Evolutionary conservation across 2,797 vertebrate genomes (phyloP), one percentile per base, ranked within the genome.

Genomic region (Rhadinocentrus ornatus): DNA sequence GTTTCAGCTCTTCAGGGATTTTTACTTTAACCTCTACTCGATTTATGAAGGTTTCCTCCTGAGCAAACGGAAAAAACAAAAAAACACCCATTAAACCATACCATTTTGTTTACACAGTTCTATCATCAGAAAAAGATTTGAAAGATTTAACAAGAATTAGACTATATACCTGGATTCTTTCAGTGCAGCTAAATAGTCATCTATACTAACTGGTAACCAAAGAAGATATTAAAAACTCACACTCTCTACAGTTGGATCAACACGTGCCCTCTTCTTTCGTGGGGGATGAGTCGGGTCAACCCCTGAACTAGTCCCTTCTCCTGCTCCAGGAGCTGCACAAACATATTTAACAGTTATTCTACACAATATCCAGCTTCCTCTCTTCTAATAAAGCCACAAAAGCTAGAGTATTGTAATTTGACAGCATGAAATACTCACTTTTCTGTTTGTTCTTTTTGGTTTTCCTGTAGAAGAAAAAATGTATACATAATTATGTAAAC

Each of bases 401-500:
- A 35, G 3, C n/a, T 18, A 12, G 9, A 27, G 2, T 27, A 9
- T 58, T 2, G 15, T 22, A 18, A 16, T 64, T 24, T 32, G 2
- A 18, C 20, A 64, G 50, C 0, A 31, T 6, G 3, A 56, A 32
- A 6, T 62, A 90, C 96, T 96, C 93, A 99, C 97, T 93, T 92
- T 98, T 99, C 91, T 97, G 97, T 91, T 99, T 99, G 93, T 98
- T 99, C 95, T 99, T 99, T 94, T 99, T 99, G 84, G 96, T 96
- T 95, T 99, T 99, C 93, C 97, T 99, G 35, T 3, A 78, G 85
- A 54, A 57, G 11, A 52, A 66, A 39, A 66, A 26, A 27, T 11
- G 1, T 2, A 12, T 5, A 1, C 0, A n/a, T 0, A 54, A 0
- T 27, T 44, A 1, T 62, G 67, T 18, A n/a, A 69, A 59, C 46